Percentiles rank a stretch among this genome's conserved stretches.
These are phyloP conservation scores for Calycopis cecrops DNA, from an alignment of 1,140 invertebrate genomes.

Conservation along the genomic window DNA sequence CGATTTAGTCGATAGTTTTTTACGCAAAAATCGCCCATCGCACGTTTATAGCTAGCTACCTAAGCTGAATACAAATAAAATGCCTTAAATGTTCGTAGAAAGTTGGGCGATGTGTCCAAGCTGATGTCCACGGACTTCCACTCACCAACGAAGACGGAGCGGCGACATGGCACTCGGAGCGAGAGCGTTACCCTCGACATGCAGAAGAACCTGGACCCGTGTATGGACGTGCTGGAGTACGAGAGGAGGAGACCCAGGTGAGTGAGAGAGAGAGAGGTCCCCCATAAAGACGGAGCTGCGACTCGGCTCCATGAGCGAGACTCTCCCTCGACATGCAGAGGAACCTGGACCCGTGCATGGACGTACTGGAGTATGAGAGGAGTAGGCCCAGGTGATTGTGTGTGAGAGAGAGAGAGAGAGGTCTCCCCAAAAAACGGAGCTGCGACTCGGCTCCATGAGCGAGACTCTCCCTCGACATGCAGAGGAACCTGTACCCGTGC, in stretches of 20 bases:
- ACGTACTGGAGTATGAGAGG: not conserved
- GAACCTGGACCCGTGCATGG: no score
- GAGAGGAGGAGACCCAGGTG: constrained; percentile 45
- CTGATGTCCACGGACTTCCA: constrained; percentile 23
- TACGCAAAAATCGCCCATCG: no score
- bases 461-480: constrained; percentile 41
- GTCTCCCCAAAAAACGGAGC: constrained; percentile 24
- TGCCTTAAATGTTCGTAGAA: not conserved
- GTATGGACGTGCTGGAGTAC: constrained; percentile 42
- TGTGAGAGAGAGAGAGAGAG: not conserved
- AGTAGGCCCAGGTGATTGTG: constrained; percentile 8
- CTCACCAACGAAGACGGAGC: constrained; percentile 22
- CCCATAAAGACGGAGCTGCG: constrained; percentile 20
- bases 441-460: not conserved
- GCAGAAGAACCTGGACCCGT: constrained; percentile 41
- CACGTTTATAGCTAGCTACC: no score
- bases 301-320: not conserved
- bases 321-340: constrained; percentile 47
- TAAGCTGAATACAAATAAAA: no score
- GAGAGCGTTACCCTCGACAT: constrained; percentile 41
- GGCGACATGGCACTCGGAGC: not conserved
- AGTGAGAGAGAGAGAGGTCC: constrained; percentile 37
- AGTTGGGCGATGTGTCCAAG: not conserved
- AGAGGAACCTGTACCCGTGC: constrained; percentile 42
- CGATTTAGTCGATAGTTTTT: no score